Base-by-base conservation (phyloP, 1,140 invertebrate species). In the Drosophila subobscura region DNA sequence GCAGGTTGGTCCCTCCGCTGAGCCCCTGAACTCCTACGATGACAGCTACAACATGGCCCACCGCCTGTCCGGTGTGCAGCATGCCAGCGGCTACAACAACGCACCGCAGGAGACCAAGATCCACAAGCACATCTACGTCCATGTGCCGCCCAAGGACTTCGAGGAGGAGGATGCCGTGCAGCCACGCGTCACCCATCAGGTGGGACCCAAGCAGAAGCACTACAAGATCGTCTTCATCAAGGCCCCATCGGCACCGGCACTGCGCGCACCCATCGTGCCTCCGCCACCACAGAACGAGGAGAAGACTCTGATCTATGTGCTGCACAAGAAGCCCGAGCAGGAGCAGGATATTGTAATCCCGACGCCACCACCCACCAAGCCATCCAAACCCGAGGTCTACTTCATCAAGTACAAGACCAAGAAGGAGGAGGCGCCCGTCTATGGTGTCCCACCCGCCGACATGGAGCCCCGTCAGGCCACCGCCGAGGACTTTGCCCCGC, bases 171-270 rank as follows among this genome's bases (percentile, higher is more conserved):
- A 91, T 12, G 80, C 79, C 8, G 78, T 91, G 7, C 93, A 93
- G 79, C 93, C 94, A 10, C 92, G 92, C 40, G 92, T 93, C 14
- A 91, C 92, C 29, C 91, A 92, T 4, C 92, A 93, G 7, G 93
- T 93, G 53, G 94, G 93, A 55, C 94, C 49, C 93, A 93, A 95
- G 73, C 95, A 96, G 92, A 96, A 96, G 79, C 95, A 97, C 92
- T 96, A 96, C 93, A 96, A 96, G 91, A 97, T 97, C 88, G 96
- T 97, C 88, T 96, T 96, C 94, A 96, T 97, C 91, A 96, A 96
- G 93, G 95, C 96, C 27, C 96, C 96, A 51, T 94, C 95, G 46
- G 93, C 95, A 72, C 95, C 95, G 50, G 94, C 95, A 29, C 94
- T 95, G 63, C 94, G 94, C 67, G 94, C 95, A 1, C 94, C 94